Percentiles rank a stretch among this genome's conserved stretches.
phyloP scores from a whole-genome alignment of 1,140 invertebrate genomes.

The Drosophila prosaltans region DNA sequence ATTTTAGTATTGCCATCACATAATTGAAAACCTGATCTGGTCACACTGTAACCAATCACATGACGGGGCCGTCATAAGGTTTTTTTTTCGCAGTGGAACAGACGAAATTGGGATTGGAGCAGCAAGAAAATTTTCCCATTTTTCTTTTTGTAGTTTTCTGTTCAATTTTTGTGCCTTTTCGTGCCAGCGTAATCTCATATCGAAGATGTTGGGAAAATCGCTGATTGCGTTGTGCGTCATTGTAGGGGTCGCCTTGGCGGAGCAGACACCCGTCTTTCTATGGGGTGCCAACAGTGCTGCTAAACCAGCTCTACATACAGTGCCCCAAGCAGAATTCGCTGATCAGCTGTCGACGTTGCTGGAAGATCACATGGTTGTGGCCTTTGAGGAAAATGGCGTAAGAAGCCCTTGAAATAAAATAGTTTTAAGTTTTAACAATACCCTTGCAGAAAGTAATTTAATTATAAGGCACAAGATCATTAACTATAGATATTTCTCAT shows the following conservation, averaged over 20 bases:
- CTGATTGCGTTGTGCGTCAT: slow-evolving; percentile 78
- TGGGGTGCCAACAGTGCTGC: slow-evolving; percentile 75
- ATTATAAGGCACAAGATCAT: too few species aligned
- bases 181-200: slow-evolving; percentile 39
- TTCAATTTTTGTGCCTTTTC: slow-evolving; percentile 69
- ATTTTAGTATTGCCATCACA: not conserved
- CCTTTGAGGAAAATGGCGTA: slow-evolving; percentile 78
- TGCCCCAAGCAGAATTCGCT: slow-evolving; percentile 64
- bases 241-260: slow-evolving; percentile 68
- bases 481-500: not conserved
- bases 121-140: slow-evolving; percentile 56
- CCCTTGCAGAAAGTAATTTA: not conserved
- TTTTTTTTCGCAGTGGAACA: slow-evolving; percentile 58
- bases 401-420: slow-evolving; percentile 28
- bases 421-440: not conserved
- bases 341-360: slow-evolving; percentile 53
- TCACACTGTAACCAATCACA: slow-evolving; percentile 15
- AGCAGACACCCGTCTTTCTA: slow-evolving; percentile 76
- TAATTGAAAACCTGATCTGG: not conserved
- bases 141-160: slow-evolving; percentile 75
- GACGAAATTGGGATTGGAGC: slow-evolving; percentile 40
- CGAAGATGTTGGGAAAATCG: slow-evolving; percentile 72
- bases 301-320: slow-evolving; percentile 63
- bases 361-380: slow-evolving; percentile 76
- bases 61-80: slow-evolving; percentile 63